A percentile compares a stretch with the other conserved stretches of the same genome.
Evolutionary conservation across 2,888 invertebrate species (phyloP).

Genomic region (Macrosiphum euphorbiae): DNA sequence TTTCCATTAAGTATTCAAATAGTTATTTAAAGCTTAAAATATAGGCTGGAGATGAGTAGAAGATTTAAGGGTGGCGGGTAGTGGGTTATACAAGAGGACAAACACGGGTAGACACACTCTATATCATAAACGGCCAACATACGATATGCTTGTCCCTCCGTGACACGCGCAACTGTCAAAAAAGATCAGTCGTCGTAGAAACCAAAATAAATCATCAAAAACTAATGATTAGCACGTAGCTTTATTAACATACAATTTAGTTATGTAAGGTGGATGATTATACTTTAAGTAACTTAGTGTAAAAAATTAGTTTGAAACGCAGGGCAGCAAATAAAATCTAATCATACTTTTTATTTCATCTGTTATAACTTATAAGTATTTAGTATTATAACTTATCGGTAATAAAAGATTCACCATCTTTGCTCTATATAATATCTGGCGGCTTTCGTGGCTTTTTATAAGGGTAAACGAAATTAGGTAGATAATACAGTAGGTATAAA

Average conservation of each 20-base stretch:
- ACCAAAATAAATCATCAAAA: background rate
- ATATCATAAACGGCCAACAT: background rate
- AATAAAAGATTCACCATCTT: background rate
- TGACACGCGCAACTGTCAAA: background rate
- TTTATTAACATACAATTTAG: background rate
- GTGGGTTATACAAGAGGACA: background rate
- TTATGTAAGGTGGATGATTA: background rate
- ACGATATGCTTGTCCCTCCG: background rate
- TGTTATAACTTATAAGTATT: too few species aligned
- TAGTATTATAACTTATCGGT: background rate
- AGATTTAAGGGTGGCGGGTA: background rate
- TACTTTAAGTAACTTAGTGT: background rate
- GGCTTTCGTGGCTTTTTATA: background rate
- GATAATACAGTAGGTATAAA: background rate
- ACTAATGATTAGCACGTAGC: background rate
- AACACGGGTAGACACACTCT: background rate
- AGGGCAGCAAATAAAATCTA: background rate
- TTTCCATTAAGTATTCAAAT: slow-evolving; percentile 13
- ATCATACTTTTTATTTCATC: background rate
- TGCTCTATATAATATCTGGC: background rate
- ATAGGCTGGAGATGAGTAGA: background rate
- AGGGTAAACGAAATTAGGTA: background rate
- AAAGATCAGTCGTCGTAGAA: background rate
- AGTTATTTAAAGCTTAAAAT: background rate
- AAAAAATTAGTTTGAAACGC: background rate